Base-by-base conservation (phyloP, 2,888 invertebrate genomes). In the Eurytoma adleriae region DNA sequence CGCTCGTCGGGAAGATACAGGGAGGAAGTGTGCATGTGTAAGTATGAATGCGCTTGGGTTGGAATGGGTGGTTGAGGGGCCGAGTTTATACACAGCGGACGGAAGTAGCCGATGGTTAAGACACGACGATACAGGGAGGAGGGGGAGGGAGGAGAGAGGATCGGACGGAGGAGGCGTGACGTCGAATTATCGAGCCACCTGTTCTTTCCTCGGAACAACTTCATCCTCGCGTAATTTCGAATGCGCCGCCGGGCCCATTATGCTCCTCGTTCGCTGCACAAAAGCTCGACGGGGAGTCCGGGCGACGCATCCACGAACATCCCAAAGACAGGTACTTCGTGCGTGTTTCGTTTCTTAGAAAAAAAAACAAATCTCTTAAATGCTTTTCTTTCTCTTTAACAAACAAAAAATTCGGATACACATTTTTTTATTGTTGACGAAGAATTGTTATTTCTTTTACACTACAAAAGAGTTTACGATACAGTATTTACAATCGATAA, bases 401-500 rank as follows among this genome's bases (percentile, higher is more conserved):
- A 80, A n/a, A n/a, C n/a, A n/a, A 56, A 12, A 30, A 40, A 57
- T n/a, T 69, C 56, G 40, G 30, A 40, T 30, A 56, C 56, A 56
- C 56, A 24, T 77, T 73, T 62, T 78, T 66, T 40, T 18, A 20
- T 40, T 62, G 56, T 76, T 66, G 59, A 57, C 40, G 30, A 61
- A 54, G 54, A 10, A 56, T 54, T 54, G 64, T 72, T 66, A 16
- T 69, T 24, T 77, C 66, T 50, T 59, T 81, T 62, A 7, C n/a
- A 56, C 48, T 70, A 81, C 57, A 1, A 50, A 64, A 30, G 30
- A 40, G 24, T 61, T 64, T 72, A 68, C 16, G 3, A 48, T 77
- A 69, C 20, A 73, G 68, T 81, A 81, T 81, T 81, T 81, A 81
- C 80, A 78, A 61, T 78, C 66, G 73, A 81, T 81, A 81, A 78